Percentiles rank a stretch among this genome's conserved stretches.
Conservation (phyloP, 2,888 invertebrate genomes). For the Magallana nippona region DNA sequence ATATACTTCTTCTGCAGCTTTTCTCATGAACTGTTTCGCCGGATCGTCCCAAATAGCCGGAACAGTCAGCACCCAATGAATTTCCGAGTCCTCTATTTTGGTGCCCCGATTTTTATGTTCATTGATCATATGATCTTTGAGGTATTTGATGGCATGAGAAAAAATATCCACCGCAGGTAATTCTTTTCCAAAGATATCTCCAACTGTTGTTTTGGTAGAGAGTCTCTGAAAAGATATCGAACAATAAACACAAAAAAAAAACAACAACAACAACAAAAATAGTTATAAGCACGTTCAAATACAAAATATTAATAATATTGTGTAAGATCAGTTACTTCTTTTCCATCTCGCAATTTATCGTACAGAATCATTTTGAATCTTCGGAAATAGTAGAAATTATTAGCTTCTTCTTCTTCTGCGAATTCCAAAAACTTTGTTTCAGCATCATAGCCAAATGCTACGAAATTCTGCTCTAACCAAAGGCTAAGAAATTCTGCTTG, state of each 20-base stretch:
- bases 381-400: constrained; percentile 44
- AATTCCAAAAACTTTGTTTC: constrained; percentile 47
- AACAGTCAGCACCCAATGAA: constrained; percentile 50
- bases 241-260: background rate
- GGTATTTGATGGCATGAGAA: constrained; percentile 44
- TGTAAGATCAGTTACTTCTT: background rate
- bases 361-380: constrained; percentile 53
- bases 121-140: constrained; percentile 42
- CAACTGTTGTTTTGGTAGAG: constrained; percentile 41
- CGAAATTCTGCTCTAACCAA: constrained; percentile 46
- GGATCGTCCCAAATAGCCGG: constrained; percentile 53
- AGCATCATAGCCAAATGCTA: constrained; percentile 51
- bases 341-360: background rate
- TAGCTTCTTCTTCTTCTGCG: constrained; percentile 43
- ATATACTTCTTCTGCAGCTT: constrained; percentile 46
- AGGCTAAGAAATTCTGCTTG: constrained; percentile 37
- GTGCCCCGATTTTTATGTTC: constrained; percentile 11
- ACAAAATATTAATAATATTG: too few relatives aligned
- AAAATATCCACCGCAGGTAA: constrained; percentile 49
- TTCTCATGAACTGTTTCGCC: constrained; percentile 54
- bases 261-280: background rate
- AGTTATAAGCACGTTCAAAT: too few relatives aligned
- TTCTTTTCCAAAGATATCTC: constrained; percentile 44
- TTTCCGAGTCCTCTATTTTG: constrained; percentile 32
- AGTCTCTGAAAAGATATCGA: constrained; percentile 41